A percentile compares a stretch with the other conserved stretches of the same genome.
phyloP scores from a whole-genome alignment of 2,797 vertebrate species.

The Sebastes cheni region DNA sequence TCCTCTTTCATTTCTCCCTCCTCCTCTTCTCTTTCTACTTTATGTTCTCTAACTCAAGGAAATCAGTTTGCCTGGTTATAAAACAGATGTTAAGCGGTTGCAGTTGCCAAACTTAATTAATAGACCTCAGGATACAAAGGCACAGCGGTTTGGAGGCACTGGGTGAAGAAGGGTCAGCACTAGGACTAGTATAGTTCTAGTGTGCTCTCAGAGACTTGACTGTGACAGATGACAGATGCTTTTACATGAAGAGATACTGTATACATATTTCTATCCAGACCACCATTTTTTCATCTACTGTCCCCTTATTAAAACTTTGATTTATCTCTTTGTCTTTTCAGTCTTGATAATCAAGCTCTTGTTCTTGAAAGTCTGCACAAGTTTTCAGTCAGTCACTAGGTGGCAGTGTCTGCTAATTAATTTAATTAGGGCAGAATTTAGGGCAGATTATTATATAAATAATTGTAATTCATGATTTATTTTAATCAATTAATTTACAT shows the following conservation, averaged over 20 bases:
- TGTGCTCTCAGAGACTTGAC: neutral
- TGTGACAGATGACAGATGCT: neutral
- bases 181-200: fast-evolving
- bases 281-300: neutral
- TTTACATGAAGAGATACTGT: too few species aligned
- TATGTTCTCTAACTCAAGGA: neutral
- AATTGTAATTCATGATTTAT: too few species aligned
- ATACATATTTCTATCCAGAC: neutral
- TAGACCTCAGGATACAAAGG: neutral
- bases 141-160: neutral
- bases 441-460: too few species aligned
- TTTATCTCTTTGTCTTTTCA: neutral
- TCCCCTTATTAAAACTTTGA: neutral
- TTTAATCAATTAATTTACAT: neutral
- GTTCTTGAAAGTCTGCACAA: neutral
- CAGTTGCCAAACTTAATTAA: too few species aligned
- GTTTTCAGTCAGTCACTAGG: conserved; percentile 30
- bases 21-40: too few species aligned
- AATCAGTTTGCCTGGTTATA: neutral
- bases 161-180: neutral
- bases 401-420: conserved; percentile 28
- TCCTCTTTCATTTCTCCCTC: too few species aligned
- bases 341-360: neutral
- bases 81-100: neutral
- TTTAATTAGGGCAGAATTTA: neutral